Base-by-base conservation (phyloP, 2,797 vertebrate genomes). In the Dendrocincla tyrannina region DNA sequence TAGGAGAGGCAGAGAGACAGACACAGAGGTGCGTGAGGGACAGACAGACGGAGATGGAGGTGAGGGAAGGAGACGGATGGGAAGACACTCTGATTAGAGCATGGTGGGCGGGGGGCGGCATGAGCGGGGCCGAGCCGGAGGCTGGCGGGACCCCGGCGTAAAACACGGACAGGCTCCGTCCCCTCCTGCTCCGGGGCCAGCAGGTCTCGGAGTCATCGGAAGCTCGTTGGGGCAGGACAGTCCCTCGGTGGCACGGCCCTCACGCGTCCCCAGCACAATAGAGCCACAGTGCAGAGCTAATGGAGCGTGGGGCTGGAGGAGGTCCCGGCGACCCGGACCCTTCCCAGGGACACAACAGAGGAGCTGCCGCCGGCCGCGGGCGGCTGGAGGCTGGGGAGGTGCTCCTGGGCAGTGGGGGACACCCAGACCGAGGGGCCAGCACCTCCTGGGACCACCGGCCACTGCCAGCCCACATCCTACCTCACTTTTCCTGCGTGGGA, bases 1-100 rank as follows among this genome's bases (percentile, higher is more conserved):
- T 13, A 85, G 90, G 72, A 89, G 81, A 94, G 85, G 79, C 88
- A 91, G 82, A 93, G 52, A 66, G 74, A 91, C 25, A 73, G 95
- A 86, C 37, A 93, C 85, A 89, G 77, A 89, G 85, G 89, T 86
- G 67, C 20, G 4, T 47, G 75, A 85, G 62, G 78, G 81, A 91
- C 63, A 84, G 94, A 72, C 8, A 33, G 78, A 81, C 9, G 18
- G 93, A 90, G 81, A 62, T 16, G 85, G 88, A 62, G 92, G 89
- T 58, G 80, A 75, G 89, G 95, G 94, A 16, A 60, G 90, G 88
- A 95, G 64, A 94, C 4, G 88, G 82, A 27, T 62, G 89, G 86
- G 94, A 13, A 95, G 74, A 93, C 72, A 96, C 68, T 69, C 7
- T 4, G 32, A 24, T 95, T 93, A 95, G 95, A 64, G 39, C 20